A percentile compares a stretch with the other conserved stretches of the same genome.
Evolutionary conservation across 92 coral and sea anemone genomes (phyloP).

Genomic region (Plumapathes pennacea): DNA sequence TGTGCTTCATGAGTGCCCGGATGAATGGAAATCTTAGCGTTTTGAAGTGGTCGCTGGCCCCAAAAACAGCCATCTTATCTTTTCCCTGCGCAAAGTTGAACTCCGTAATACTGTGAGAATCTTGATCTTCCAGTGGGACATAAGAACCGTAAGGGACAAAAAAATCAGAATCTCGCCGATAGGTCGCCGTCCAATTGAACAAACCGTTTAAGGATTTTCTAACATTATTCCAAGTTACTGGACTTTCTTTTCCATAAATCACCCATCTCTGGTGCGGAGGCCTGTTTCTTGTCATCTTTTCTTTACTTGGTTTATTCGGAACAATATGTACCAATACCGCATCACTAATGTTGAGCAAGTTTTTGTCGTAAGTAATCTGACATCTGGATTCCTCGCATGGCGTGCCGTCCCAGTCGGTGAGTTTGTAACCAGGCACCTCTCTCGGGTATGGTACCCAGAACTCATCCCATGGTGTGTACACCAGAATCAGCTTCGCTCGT

Average conservation of each 20-base stretch:
- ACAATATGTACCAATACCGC: slow-evolving; percentile 7
- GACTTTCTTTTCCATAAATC: slow-evolving; percentile 39
- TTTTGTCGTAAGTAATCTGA: background rate
- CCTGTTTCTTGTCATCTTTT: too few relatives aligned
- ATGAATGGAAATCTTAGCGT: slow-evolving; percentile 29
- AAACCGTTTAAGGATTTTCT: slow-evolving; percentile 30
- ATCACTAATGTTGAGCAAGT: slow-evolving; percentile 1
- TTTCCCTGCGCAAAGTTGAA: slow-evolving; percentile 31
- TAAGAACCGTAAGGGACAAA: slow-evolving; percentile 44
- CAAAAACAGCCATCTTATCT: slow-evolving; percentile 41
- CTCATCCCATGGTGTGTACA: too few relatives aligned
- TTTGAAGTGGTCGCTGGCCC: slow-evolving; percentile 20
- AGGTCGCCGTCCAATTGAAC: slow-evolving; percentile 68
- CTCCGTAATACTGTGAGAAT: background rate
- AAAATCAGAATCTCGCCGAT: slow-evolving; percentile 53
- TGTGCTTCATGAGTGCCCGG: slow-evolving; percentile 14
- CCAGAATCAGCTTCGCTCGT: too few relatives aligned
- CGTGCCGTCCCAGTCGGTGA: slow-evolving; percentile 18
- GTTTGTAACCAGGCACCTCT: background rate
- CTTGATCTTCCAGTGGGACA: slow-evolving; percentile 1
- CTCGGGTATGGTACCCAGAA: too few relatives aligned
- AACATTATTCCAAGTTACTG: slow-evolving; percentile 7
- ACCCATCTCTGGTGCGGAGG: slow-evolving; percentile 45
- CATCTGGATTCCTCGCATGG: slow-evolving; percentile 7
- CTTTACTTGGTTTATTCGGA: too few relatives aligned